A percentile compares a stretch with the other conserved stretches of the same genome.
Evolutionary conservation across 2,888 invertebrate species (phyloP).

Genomic region (Pandemis corylana): DNA sequence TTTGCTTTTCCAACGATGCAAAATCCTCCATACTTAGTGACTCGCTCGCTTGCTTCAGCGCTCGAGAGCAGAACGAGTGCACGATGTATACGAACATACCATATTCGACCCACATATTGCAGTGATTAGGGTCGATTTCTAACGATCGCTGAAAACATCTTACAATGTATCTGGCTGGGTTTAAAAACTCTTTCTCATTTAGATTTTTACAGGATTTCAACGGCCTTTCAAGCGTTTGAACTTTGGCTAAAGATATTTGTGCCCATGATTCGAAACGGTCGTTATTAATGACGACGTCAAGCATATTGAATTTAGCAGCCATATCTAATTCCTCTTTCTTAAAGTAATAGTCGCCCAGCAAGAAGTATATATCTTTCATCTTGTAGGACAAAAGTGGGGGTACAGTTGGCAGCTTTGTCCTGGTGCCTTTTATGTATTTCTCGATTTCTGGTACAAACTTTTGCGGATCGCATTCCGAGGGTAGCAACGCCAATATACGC

Average conservation of each 20-base stretch:
- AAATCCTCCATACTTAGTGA: conserved; percentile 90
- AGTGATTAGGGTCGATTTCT: conserved; percentile 89
- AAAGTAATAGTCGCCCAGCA: conserved; percentile 97
- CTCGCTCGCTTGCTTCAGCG: conserved; percentile 92
- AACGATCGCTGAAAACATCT: conserved; percentile 93
- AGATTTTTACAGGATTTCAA: conserved; percentile 89
- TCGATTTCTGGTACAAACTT: conserved; percentile 86
- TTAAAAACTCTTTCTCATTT: conserved; percentile 87
- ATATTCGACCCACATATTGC: conserved; percentile 95
- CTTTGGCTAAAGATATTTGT: conserved; percentile 92
- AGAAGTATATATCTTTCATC: conserved; percentile 92
- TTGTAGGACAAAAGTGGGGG: conserved; percentile 83
- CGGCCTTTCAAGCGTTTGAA: conserved; percentile 90
- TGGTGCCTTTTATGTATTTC: conserved; percentile 87
- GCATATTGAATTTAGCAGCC: conserved; percentile 92
- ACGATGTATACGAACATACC: conserved; percentile 95
- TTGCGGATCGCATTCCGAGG: conserved; percentile 88
- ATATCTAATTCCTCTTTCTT: conserved; percentile 92
- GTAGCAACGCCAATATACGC: conserved; percentile 88
- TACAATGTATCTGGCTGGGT: conserved; percentile 89
- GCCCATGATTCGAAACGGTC: conserved; percentile 96
- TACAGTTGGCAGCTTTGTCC: conserved; percentile 82
- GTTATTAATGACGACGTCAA: conserved; percentile 93
- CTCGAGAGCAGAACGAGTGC: conserved; percentile 95
- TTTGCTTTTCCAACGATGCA: conserved; percentile 89